Percentiles rank a stretch among this genome's conserved stretches.
Conservation (phyloP, 1,140 invertebrate genomes). For the Onthophagus taurus region DNA sequence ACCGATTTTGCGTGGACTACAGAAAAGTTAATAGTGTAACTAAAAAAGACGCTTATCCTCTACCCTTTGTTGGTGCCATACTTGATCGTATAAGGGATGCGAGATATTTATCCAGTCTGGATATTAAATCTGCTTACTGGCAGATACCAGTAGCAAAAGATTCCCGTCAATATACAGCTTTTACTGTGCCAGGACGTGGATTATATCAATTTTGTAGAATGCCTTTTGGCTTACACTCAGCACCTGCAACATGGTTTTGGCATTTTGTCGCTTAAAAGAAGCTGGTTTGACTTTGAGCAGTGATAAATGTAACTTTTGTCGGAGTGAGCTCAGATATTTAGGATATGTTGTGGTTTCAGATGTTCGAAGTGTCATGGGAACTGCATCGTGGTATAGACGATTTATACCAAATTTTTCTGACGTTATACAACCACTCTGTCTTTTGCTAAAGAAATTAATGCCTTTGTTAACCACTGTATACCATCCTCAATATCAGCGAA, state of each 20-base stretch:
- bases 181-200: slow-evolving; percentile 28
- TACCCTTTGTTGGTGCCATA: slow-evolving; percentile 24
- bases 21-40: slow-evolving; percentile 34
- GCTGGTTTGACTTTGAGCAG: too few relatives aligned
- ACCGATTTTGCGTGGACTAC: slow-evolving; percentile 35
- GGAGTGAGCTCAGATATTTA: too few relatives aligned
- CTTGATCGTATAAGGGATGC: neutral
- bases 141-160: slow-evolving; percentile 5
- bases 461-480: too few relatives aligned
- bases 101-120: slow-evolving; percentile 17
- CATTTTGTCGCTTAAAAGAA: too few relatives aligned
- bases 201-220: slow-evolving; percentile 38
- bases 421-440: too few relatives aligned
- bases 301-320: too few relatives aligned
- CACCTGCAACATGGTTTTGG: neutral
- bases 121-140: slow-evolving; percentile 12
- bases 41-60: slow-evolving; percentile 30
- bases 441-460: too few relatives aligned
- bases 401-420: too few relatives aligned
- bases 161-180: slow-evolving; percentile 12
- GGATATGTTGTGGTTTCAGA: too few relatives aligned
- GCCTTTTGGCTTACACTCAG: slow-evolving; percentile 30
- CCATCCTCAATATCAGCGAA: too few relatives aligned
- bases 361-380: too few relatives aligned
- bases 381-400: too few relatives aligned